Conservation (phyloP, 2,888 invertebrate species). For the Caenorhabditis macrosperma region DNA sequence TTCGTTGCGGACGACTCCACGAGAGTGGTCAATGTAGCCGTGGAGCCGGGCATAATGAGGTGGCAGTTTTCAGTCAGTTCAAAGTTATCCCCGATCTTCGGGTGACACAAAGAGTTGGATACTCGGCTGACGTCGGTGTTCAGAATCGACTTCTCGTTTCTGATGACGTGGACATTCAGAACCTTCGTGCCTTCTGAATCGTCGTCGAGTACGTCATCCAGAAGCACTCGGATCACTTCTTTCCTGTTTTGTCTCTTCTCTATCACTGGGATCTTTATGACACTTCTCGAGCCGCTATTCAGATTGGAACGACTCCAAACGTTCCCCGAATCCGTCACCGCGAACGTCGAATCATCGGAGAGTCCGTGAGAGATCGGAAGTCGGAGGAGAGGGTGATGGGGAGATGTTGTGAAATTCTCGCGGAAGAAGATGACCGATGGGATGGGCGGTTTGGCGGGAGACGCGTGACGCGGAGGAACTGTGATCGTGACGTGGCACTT, state of each 20-base stretch:
- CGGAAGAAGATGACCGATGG: conserved; percentile 22
- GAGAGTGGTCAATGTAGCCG: background rate
- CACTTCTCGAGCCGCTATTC: background rate
- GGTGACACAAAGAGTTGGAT: background rate
- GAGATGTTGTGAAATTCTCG: background rate
- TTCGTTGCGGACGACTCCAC: background rate
- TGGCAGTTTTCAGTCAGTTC: conserved; percentile 12
- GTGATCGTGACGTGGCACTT: conserved; percentile 26
- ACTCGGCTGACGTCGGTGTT: background rate
- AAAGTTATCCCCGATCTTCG: background rate
- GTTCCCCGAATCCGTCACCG: conserved; percentile 6
- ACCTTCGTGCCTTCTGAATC: background rate
- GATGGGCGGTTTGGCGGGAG: background rate
- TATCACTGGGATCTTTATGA: background rate
- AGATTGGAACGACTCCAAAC: conserved; percentile 13
- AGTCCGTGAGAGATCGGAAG: background rate
- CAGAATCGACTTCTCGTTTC: background rate
- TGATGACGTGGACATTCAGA: background rate
- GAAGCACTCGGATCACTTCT: conserved; percentile 16
- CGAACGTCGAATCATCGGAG: background rate
- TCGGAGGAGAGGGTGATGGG: background rate
- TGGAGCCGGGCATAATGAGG: background rate
- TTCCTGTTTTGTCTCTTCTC: conserved; percentile 7
- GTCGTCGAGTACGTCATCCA: conserved; percentile 2
- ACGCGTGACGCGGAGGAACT: background rate